Evolutionary conservation across 2,113 vertebrate genomes (phyloP).

Genomic region (Chionomys nivalis): DNA sequence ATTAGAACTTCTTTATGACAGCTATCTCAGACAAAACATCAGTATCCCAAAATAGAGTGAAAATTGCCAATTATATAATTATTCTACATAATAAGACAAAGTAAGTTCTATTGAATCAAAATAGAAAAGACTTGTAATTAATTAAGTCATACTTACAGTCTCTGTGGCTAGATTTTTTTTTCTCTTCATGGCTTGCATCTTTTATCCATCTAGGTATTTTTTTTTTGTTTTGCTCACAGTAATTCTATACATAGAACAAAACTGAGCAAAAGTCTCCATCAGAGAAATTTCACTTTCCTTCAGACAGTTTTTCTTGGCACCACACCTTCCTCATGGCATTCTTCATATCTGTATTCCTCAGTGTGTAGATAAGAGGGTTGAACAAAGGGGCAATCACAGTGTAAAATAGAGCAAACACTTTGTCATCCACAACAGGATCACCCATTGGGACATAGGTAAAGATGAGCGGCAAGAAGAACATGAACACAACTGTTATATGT

Average conservation of each 20-base stretch:
- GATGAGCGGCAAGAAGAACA: constrained; percentile 18
- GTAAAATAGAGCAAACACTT: neutral
- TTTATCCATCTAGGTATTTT: neutral
- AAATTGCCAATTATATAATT: neutral
- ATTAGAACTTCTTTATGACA: neutral
- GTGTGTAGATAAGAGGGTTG: constrained; percentile 11
- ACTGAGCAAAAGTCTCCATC: too few species aligned
- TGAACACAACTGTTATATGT: neutral
- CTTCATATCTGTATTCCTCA: constrained; percentile 39
- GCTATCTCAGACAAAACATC: neutral
- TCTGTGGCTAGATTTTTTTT: rapidly evolving
- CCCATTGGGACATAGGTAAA: neutral
- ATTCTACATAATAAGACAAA: neutral
- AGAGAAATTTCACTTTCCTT: neutral
- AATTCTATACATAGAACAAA: neutral
- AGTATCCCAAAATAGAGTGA: neutral
- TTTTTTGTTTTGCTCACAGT: neutral
- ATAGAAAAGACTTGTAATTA: neutral
- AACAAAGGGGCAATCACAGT: neutral
- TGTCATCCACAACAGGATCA: neutral
- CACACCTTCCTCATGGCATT: neutral
- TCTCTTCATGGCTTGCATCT: rapidly evolving
- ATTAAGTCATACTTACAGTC: rapidly evolving
- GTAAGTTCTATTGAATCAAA: neutral
- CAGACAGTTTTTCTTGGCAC: neutral